Conservation (phyloP, 1,140 invertebrate species). For the Halyomorpha halys region DNA sequence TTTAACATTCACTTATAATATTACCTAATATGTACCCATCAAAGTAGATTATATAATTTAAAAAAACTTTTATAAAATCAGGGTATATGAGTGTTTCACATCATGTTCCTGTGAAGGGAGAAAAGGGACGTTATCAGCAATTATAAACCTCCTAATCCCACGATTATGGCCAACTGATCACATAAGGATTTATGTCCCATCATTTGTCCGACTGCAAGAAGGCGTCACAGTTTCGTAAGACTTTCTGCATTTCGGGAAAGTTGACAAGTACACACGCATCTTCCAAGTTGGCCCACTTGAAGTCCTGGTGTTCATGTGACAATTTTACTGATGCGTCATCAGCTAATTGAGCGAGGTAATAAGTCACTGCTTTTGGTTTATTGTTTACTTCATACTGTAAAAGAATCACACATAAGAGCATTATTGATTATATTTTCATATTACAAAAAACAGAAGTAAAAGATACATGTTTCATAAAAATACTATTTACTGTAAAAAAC, state of each 20-base stretch:
- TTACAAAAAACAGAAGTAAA: not conserved
- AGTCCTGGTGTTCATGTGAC: constrained; percentile 13
- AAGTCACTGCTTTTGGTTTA: constrained; percentile 8
- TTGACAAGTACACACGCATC: constrained; percentile 14
- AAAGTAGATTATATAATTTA: too few species aligned
- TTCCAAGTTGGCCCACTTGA: constrained; percentile 4
- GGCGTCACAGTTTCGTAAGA: not conserved
- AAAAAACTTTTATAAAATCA: too few species aligned
- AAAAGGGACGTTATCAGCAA: too few species aligned
- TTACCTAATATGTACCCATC: too few species aligned
- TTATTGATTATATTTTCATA: not conserved
- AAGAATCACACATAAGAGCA: not conserved
- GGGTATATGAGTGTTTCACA: too few species aligned
- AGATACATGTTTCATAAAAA: too few species aligned
- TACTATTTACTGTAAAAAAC: too few species aligned
- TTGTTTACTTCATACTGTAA: constrained; percentile 11
- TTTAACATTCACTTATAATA: too few species aligned
- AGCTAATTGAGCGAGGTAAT: constrained; percentile 8
- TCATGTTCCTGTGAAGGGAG: too few species aligned
- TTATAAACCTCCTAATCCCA: too few species aligned
- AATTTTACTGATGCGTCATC: constrained; percentile 5
- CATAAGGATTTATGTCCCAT: too few species aligned
- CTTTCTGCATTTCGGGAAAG: constrained; percentile 7
- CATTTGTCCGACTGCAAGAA: not conserved
- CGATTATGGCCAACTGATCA: too few species aligned